Conservation (phyloP, 2,797 vertebrate species). For the Loris lydekkerianus region DNA sequence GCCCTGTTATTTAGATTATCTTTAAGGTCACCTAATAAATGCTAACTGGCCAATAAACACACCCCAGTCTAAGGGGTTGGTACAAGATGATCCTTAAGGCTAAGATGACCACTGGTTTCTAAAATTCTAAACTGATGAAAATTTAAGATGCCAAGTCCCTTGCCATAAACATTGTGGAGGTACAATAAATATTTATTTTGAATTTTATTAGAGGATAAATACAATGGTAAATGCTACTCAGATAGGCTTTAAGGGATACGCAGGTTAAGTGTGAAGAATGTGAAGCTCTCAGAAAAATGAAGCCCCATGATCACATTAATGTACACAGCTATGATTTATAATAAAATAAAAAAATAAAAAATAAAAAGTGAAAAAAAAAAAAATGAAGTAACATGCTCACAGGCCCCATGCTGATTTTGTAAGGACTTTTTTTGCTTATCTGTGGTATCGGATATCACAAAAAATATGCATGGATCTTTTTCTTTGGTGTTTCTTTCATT, state of each 20-base stretch:
- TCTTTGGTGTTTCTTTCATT: too few species aligned
- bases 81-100: not conserved
- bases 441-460: too few species aligned
- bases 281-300: not conserved
- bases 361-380: not conserved
- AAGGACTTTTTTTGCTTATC: too few species aligned
- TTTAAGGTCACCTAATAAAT: not conserved
- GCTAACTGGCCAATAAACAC: not conserved
- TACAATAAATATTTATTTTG: not conserved
- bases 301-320: too few species aligned
- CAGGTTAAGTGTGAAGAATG: not conserved
- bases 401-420: too few species aligned
- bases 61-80: not conserved
- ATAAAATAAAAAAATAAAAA: too few species aligned
- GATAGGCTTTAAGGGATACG: not conserved
- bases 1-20: not conserved
- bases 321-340: too few species aligned
- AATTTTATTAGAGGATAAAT: not conserved
- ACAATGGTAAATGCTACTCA: not conserved
- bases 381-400: not conserved
- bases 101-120: not conserved
- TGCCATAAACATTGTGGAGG: not conserved
- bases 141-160: not conserved
- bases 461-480: too few species aligned
- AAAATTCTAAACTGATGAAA: constrained; percentile 11